These are phyloP conservation scores for Berghia stephanieae DNA, from an alignment of 1,140 invertebrate genomes.

Conservation along the genomic window DNA sequence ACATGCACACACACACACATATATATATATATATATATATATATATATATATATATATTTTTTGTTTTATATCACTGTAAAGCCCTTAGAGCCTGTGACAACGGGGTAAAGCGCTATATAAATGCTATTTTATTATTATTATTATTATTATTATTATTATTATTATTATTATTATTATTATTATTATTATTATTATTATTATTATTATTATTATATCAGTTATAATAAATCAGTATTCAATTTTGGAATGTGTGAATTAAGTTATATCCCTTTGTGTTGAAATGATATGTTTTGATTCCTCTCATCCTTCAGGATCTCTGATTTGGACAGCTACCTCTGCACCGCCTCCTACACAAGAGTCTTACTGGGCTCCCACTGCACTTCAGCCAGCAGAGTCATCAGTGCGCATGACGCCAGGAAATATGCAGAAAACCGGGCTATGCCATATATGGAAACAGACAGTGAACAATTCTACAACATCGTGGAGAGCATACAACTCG, in stretches of 20 bases:
- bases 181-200: not conserved
- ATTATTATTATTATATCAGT: not conserved
- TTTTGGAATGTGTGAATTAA: not conserved
- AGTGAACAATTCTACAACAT: constrained; percentile 20
- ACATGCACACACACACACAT: too few species aligned
- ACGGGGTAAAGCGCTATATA: too few species aligned
- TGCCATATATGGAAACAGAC: constrained; percentile 28
- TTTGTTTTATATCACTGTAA: too few species aligned
- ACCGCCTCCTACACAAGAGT: constrained; percentile 3
- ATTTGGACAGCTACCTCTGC: constrained; percentile 8
- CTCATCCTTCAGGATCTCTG: constrained; percentile 14
- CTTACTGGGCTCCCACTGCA: constrained; percentile 23
- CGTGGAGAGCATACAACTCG: constrained; percentile 18
- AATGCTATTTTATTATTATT: not conserved
- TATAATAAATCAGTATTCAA: not conserved
- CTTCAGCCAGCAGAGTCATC: not conserved
- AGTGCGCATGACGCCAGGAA: not conserved
- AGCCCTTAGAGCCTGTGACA: too few species aligned
- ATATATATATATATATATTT: too few species aligned
- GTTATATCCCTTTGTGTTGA: not conserved
- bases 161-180: not conserved
- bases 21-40: too few species aligned
- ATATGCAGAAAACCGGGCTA: constrained; percentile 16
- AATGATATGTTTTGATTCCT: too few species aligned
- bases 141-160: not conserved